Percentiles rank a stretch among this genome's conserved stretches.
Conservation (phyloP, 2,888 invertebrate genomes). For the Chymomyza amoena region DNA sequence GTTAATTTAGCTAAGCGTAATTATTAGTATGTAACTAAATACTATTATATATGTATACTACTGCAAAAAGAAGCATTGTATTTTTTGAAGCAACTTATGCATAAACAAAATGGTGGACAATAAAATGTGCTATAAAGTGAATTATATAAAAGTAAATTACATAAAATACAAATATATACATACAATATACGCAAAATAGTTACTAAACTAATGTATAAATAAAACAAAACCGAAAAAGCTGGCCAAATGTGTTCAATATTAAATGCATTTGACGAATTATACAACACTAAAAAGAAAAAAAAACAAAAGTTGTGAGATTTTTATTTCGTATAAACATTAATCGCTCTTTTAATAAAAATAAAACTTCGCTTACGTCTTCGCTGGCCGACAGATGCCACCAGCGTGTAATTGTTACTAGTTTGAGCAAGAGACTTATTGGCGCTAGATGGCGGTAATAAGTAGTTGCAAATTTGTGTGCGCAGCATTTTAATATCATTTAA, state of each 20-base stretch:
- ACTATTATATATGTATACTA: constrained; percentile 11
- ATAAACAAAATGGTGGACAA: constrained; percentile 48
- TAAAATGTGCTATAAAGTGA: constrained; percentile 51
- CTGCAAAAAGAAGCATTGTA: constrained; percentile 45
- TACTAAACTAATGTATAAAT: not conserved
- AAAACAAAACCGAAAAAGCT: not conserved
- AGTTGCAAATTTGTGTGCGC: no score
- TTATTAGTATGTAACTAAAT: constrained; percentile 30
- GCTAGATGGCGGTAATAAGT: no score
- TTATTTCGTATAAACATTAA: not conserved
- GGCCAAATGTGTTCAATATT: not conserved
- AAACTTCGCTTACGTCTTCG: no score
- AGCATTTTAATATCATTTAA: no score
- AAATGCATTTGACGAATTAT: not conserved
- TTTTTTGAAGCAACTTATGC: constrained; percentile 60
- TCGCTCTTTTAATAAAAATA: no score
- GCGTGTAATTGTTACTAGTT: no score
- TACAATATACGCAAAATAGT: constrained; percentile 1
- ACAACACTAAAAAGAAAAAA: not conserved
- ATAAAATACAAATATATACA: not conserved
- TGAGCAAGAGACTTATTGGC: no score
- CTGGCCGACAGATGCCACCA: no score
- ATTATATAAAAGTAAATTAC: not conserved
- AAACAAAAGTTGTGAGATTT: no score
- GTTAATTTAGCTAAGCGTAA: constrained; percentile 36